These are phyloP conservation scores for Sisor rabdophorus DNA, from an alignment of 2,113 vertebrate genomes.

Conservation along the genomic window DNA sequence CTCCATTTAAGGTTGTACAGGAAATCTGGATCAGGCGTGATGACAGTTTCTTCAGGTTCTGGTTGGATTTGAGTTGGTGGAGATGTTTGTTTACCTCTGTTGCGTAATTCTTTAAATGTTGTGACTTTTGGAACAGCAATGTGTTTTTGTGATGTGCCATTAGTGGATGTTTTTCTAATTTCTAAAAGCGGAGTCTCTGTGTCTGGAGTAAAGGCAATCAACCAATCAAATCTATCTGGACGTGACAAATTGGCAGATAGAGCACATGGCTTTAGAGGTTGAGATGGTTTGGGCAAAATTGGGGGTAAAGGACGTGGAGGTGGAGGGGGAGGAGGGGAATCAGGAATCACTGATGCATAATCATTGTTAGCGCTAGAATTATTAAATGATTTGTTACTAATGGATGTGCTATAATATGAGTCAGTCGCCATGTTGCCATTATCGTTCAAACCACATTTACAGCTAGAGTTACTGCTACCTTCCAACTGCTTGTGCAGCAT, in stretches of 20 bases:
- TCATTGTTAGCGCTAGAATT: constrained; percentile 54
- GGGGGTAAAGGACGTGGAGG: constrained; percentile 71
- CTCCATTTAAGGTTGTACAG: constrained; percentile 73
- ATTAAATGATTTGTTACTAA: constrained; percentile 52
- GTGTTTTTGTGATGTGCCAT: constrained; percentile 26
- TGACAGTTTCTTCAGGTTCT: constrained; percentile 66
- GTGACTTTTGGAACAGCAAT: constrained; percentile 74
- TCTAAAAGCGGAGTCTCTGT: constrained; percentile 66
- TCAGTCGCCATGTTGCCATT: constrained; percentile 47
- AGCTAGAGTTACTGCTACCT: constrained; percentile 34
- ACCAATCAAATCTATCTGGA: constrained; percentile 84
- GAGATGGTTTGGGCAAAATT: constrained; percentile 55
- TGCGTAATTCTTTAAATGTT: constrained; percentile 88
- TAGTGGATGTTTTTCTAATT: constrained; percentile 45
- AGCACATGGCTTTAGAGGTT: constrained; percentile 58
- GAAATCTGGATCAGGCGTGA: constrained; percentile 72
- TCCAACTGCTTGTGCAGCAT: constrained; percentile 74
- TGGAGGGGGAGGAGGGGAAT: constrained; percentile 70
- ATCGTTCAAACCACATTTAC: constrained; percentile 36
- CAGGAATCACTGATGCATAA: constrained; percentile 54
- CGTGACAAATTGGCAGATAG: constrained; percentile 67
- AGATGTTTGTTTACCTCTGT: constrained; percentile 70
- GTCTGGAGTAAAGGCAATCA: constrained; percentile 90
- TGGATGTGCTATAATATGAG: constrained; percentile 62
- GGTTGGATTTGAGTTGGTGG: constrained; percentile 55